These are phyloP conservation scores for Paedocypris micromegethes DNA, from an alignment of 2,797 vertebrate genomes.

Conservation along the genomic window DNA sequence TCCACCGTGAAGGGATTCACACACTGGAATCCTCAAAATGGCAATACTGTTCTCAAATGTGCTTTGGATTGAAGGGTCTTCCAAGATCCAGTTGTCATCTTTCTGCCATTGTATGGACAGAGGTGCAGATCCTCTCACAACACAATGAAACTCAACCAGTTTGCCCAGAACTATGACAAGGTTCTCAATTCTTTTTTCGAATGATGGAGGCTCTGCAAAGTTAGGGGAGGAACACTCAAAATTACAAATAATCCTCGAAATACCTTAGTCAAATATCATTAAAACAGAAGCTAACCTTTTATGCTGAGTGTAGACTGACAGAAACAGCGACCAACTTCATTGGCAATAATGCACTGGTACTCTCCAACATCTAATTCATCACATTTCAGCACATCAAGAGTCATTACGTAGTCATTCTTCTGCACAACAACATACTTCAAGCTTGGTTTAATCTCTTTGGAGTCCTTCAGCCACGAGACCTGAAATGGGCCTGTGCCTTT, in stretches of 20 bases:
- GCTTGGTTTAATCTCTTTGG: conserved; percentile 85
- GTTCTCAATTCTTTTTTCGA: conserved; percentile 83
- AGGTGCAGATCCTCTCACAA: conserved; percentile 78
- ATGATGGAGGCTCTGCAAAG: conserved; percentile 82
- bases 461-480: conserved; percentile 89
- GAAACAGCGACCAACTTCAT: conserved; percentile 88
- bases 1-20: conserved; percentile 78
- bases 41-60: conserved; percentile 81
- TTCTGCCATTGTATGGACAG: conserved; percentile 90
- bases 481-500: conserved; percentile 84
- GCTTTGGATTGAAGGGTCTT: conserved; percentile 78
- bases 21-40: conserved; percentile 74
- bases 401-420: conserved; percentile 70
- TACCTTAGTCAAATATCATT: background rate
- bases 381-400: conserved; percentile 82
- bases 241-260: background rate
- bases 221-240: conserved; percentile 30
- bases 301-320: conserved; percentile 77
- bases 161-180: conserved; percentile 79
- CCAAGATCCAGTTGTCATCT: conserved; percentile 86
- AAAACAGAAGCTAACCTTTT: conserved; percentile 76
- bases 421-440: conserved; percentile 81
- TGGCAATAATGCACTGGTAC: conserved; percentile 87
- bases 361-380: conserved; percentile 82
- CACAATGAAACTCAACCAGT: conserved; percentile 77